Evolutionary conservation across 2,113 vertebrate genomes (phyloP), one percentile per base, ranked within the genome.

Genomic region (Aix galericulata): DNA sequence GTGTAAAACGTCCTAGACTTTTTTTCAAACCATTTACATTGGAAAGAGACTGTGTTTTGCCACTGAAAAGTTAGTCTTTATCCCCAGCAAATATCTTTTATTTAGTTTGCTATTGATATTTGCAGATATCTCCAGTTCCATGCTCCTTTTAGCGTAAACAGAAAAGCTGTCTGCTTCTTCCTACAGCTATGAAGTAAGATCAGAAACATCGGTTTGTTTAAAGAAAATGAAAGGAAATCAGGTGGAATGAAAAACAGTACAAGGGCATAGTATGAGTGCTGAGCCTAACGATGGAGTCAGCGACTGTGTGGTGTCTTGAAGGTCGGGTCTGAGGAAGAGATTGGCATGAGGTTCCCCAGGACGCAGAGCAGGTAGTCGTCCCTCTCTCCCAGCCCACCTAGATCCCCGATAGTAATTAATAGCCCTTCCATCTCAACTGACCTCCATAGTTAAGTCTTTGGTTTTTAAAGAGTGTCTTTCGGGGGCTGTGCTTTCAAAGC

Each of bases 1-100:
- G 21, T 82, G 71, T 82, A 95, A 95, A 96, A 86, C 72, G 62
- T 85, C 21, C 34, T 36, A 69, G 17, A 74, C 88, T 90, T 67
- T 82, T 44, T 48, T 91, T 88, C 75, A 91, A 44, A 91, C 23
- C 38, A 48, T 27, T 58, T 32, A 6, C 52, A 62, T 16, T 86
- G 69, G 60, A 81, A 94, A 90, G 90, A 94, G 13, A 83, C 60
- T 22, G 1, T 76, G n/a, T 74, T 93, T 93, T 94, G 80, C 83
- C 83, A 93, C 76, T 20, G 2, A 42, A 25, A 94, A 86, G 5
- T 88, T 95, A 86, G 17, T 68, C 34, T 68, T 93, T 96, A 96
- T 96, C 95, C 96, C 92, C 92, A 89, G 86, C 52, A 95, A 81
- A 91, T 6, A 25, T 75, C 36, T 81, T 95, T 74, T 81, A 26